These are phyloP conservation scores for Syngnathus floridae DNA, from an alignment of 2,113 vertebrate genomes.

Conservation along the genomic window DNA sequence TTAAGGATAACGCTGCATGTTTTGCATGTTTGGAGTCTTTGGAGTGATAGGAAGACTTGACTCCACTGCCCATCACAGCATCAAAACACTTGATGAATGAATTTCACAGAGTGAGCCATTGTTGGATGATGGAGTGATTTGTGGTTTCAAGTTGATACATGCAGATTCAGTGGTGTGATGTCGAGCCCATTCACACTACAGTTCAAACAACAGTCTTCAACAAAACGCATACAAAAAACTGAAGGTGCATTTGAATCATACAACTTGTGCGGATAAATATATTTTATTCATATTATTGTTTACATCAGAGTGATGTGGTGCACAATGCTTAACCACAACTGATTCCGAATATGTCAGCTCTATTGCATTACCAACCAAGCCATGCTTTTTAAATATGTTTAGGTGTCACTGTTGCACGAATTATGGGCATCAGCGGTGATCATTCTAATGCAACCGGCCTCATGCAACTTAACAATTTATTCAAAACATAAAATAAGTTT, in stretches of 20 bases:
- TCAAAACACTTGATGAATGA: slow-evolving; percentile 43
- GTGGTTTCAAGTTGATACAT: slow-evolving; percentile 74
- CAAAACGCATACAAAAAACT: slow-evolving; percentile 3
- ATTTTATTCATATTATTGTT: not conserved
- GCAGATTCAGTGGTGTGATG: slow-evolving; percentile 88
- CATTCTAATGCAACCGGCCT: not conserved
- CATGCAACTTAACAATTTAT: too few species aligned
- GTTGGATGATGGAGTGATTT: slow-evolving; percentile 59
- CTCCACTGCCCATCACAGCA: slow-evolving; percentile 61
- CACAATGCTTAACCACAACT: slow-evolving; percentile 1
- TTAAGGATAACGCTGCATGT: not conserved
- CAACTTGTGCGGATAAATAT: not conserved
- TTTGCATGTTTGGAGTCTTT: slow-evolving; percentile 22
- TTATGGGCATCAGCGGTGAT: not conserved
- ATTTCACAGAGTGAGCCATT: slow-evolving; percentile 43
- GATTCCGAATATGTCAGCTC: slow-evolving; percentile 17
- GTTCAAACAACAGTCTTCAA: slow-evolving; percentile 18
- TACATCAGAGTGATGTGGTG: slow-evolving; percentile 1
- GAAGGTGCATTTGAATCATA: not conserved
- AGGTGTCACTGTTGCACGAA: slow-evolving; percentile 16
- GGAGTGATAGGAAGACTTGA: slow-evolving; percentile 67
- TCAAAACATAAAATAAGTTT: too few species aligned
- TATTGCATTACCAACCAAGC: slow-evolving; percentile 18
- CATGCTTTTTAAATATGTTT: slow-evolving; percentile 9
- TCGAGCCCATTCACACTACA: slow-evolving; percentile 69